These are phyloP conservation scores for Slavum lentiscoides DNA, from an alignment of 2,888 invertebrate species.

Conservation along the genomic window DNA sequence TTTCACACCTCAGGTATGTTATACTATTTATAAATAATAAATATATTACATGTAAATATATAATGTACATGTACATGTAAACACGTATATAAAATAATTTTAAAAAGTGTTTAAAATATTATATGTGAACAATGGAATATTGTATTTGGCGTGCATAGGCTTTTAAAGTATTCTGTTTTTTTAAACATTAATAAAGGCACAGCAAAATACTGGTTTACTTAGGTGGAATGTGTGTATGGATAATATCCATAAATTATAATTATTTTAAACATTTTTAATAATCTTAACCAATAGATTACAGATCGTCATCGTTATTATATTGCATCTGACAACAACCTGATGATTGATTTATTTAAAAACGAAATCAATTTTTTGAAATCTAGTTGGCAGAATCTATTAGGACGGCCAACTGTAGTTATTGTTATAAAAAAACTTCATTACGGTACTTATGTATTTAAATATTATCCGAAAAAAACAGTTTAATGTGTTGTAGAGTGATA, in stretches of 20 bases:
- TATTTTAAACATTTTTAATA: conserved; percentile 29
- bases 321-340: conserved; percentile 95
- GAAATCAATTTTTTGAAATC: conserved; percentile 98
- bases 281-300: conserved; percentile 73
- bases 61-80: no score
- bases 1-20: conserved; percentile 92
- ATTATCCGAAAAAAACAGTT: conserved; percentile 9
- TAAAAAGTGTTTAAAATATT: no score
- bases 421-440: conserved; percentile 84
- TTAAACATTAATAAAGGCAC: no score
- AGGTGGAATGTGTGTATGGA: neutral
- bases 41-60: neutral
- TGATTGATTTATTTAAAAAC: conserved; percentile 96
- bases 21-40: neutral
- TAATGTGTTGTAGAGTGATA: neutral
- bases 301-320: conserved; percentile 98
- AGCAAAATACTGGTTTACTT: neutral
- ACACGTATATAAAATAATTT: no score
- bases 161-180: no score
- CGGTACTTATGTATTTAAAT: conserved; percentile 66
- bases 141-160: no score
- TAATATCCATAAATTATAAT: no score
- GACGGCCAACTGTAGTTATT: conserved; percentile 92
- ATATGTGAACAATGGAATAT: no score
- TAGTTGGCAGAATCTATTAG: conserved; percentile 97